Conservation (phyloP, 2,797 vertebrate species). For the Microcaecilia unicolor region DNA sequence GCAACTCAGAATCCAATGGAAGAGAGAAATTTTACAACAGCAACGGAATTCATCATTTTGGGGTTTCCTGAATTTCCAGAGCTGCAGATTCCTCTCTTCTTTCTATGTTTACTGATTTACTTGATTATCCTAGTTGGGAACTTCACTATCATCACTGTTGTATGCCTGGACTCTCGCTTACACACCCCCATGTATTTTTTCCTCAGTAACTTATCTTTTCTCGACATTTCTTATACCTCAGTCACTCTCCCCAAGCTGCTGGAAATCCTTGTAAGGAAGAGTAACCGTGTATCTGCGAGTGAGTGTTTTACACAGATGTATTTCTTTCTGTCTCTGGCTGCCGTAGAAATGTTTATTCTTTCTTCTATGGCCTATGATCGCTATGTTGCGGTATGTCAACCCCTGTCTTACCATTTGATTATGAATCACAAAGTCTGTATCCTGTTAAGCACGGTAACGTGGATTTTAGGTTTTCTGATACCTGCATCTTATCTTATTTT, state of each 20-base stretch:
- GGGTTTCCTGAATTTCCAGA: conserved; percentile 17
- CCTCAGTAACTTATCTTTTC: conserved; percentile 8
- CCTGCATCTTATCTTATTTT: conserved; percentile 2
- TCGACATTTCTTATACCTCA: conserved; percentile 14
- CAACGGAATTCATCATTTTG: conserved; percentile 17
- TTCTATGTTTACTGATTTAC: conserved; percentile 9
- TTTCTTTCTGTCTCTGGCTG: conserved; percentile 12
- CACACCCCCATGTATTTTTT: conserved; percentile 22
- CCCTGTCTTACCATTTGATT: background rate
- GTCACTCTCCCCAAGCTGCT: conserved; percentile 19
- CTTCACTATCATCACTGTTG: conserved; percentile 3
- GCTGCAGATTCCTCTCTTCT: conserved; percentile 6
- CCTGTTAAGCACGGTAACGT: background rate
- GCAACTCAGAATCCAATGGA: too few species aligned
- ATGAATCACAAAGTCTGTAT: conserved; percentile 4
- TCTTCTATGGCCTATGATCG: conserved; percentile 16
- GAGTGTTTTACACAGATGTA: conserved; percentile 12
- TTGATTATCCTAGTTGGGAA: conserved; percentile 16
- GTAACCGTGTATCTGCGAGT: conserved; percentile 5
- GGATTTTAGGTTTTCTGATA: background rate
- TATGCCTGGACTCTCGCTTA: conserved; percentile 1
- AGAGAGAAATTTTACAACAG: background rate
- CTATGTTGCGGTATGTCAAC: conserved; percentile 8
- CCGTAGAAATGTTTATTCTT: conserved; percentile 7
- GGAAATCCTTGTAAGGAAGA: conserved; percentile 1